Evolutionary conservation across 2,113 vertebrate genomes (phyloP), one percentile per base, ranked within the genome.

Genomic region (Sceloporus tristichus): DNA sequence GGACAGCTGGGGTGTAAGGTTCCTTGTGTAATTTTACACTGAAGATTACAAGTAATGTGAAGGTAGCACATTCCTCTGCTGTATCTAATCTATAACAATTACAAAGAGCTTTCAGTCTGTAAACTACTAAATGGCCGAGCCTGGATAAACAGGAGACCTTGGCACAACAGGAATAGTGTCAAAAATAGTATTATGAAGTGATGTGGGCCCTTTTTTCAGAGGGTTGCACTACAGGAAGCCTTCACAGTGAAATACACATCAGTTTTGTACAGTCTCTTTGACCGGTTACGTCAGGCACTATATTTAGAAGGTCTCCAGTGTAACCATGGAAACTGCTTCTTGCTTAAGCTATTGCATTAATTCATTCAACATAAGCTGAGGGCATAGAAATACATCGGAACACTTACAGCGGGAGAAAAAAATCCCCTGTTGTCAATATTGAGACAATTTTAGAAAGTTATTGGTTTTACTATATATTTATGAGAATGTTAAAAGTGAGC

Each of bases 311-410:
- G 93, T 90, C 91, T 94, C 94, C 91, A 5, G 73, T 88, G 94
- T 96, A 90, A 94, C 95, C 92, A 96, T 96, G 95, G 95, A 94
- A 95, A 96, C 95, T 93, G 91, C 92, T 91, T 93, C 81, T 95
- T 94, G 89, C 94, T 93, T 92, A 94, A 94, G 94, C 90, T 91
- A 84, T 90, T 83, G 85, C 81, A 94, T 91, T 89, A 90, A 90
- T 94, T 95, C 91, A 91, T 93, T 94, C 34, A 56, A 94, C 93
- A 93, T 93, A 94, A 95, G 85, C 90, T 71, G 89, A 73, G 83
- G 73, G 91, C 80, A 90, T 82, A 92, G 92, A 92, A 91, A 94
- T 93, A 86, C 91, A 93, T 93, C 88, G 91, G 89, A 92, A 92
- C 90, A 89, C 90, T 90, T 93, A 90, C 88, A 91, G 90, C 10